A percentile compares a stretch with the other conserved stretches of the same genome.
Conservation (phyloP, 64 coral and sea anemone genomes). For the Acropora tenuis region DNA sequence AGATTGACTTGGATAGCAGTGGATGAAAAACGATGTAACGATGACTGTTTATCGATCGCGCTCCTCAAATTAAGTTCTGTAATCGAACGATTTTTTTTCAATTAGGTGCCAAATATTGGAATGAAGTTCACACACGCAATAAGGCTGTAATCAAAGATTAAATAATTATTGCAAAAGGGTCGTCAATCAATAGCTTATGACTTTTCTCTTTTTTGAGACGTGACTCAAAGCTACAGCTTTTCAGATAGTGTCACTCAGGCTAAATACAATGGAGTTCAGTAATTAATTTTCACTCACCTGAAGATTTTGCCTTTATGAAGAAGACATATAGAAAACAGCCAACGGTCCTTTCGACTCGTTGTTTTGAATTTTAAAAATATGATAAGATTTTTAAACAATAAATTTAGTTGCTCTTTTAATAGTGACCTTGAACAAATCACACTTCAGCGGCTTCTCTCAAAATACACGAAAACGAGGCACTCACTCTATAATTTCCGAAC, state of each 20-base stretch:
- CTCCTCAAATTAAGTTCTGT: too few relatives aligned
- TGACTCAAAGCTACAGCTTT: neutral
- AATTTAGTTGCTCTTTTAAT: slow-evolving; percentile 10
- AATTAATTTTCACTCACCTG: slow-evolving; percentile 1
- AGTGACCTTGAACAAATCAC: neutral
- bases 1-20: too few relatives aligned
- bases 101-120: too few relatives aligned
- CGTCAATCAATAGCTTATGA: neutral
- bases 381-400: slow-evolving; percentile 49
- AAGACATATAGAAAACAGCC: slow-evolving; percentile 34
- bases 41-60: too few relatives aligned
- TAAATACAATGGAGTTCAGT: neutral
- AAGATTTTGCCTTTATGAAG: slow-evolving; percentile 15
- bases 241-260: neutral
- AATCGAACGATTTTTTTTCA: too few relatives aligned
- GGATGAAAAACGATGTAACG: too few relatives aligned
- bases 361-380: slow-evolving; percentile 64
- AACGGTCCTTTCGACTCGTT: slow-evolving; percentile 8
- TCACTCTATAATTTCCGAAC: neutral
- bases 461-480: neutral
- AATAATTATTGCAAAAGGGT: neutral
- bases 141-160: neutral
- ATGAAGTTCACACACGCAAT: too few relatives aligned
- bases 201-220: neutral
- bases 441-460: neutral